phyloP scores from a whole-genome alignment of 2,888 invertebrate species.

The Pasiphila rectangulata region DNA sequence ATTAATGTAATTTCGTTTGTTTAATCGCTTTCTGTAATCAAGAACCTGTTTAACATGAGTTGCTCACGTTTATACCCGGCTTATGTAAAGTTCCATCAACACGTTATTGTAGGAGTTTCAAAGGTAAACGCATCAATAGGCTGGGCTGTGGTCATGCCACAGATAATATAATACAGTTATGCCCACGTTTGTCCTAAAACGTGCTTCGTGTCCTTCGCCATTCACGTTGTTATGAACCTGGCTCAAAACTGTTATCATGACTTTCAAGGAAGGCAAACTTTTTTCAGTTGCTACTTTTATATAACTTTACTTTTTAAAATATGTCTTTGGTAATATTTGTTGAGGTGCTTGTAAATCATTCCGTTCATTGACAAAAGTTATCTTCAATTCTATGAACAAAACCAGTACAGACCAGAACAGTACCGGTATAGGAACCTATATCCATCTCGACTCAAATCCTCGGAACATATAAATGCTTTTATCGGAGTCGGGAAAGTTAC shows the following conservation, averaged over 20 bases:
- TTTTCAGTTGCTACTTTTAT: too few species aligned
- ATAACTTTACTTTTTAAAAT: too few species aligned
- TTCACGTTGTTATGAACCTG: slow-evolving; percentile 25
- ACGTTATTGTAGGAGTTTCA: slow-evolving; percentile 39
- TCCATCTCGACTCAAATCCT: too few species aligned
- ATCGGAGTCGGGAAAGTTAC: background rate
- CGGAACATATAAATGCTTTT: background rate
- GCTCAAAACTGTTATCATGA: background rate
- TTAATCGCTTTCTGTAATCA: slow-evolving; percentile 11
- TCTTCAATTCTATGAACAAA: background rate
- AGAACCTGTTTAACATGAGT: slow-evolving; percentile 23
- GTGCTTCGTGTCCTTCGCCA: slow-evolving; percentile 37
- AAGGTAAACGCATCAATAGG: slow-evolving; percentile 37
- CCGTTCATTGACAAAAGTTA: background rate
- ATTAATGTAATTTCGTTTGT: slow-evolving; percentile 3
- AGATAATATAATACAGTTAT: too few species aligned
- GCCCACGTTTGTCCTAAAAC: slow-evolving; percentile 47
- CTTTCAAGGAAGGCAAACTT: too few species aligned
- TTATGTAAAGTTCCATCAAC: slow-evolving; percentile 29
- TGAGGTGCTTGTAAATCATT: background rate
- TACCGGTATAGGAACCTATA: too few species aligned
- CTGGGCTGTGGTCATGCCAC: slow-evolving; percentile 5
- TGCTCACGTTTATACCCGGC: slow-evolving; percentile 18
- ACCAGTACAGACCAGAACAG: too few species aligned
- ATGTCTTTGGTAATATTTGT: background rate